A percentile compares a stretch with the other conserved stretches of the same genome.
phyloP scores from a whole-genome alignment of 2,797 vertebrate species.

The Okamejei kenojei region DNA sequence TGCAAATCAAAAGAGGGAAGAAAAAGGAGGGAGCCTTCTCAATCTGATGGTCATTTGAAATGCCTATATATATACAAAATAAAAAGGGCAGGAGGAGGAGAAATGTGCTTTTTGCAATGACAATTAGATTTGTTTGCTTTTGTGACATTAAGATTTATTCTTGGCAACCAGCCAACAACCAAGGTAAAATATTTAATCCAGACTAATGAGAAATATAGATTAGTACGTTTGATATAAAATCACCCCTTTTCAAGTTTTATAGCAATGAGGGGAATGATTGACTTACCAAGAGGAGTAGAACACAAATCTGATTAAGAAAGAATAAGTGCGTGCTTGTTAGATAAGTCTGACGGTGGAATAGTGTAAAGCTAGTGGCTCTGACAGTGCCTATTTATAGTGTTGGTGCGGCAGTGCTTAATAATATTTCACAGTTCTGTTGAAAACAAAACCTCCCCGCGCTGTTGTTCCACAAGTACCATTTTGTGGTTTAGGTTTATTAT shows the following conservation, averaged over 20 bases:
- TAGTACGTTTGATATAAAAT: slow-evolving; percentile 45
- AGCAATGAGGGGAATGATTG: slow-evolving; percentile 48
- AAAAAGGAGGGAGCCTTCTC: slow-evolving; percentile 45
- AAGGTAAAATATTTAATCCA: slow-evolving; percentile 48
- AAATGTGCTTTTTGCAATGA: slow-evolving; percentile 47
- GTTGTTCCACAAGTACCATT: background rate
- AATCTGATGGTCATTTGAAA: background rate
- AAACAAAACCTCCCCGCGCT: background rate
- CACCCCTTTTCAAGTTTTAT: slow-evolving; percentile 39
- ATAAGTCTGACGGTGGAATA: background rate
- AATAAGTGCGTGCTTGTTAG: background rate
- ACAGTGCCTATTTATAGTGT: background rate
- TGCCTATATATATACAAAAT: slow-evolving; percentile 20
- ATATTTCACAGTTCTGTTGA: slow-evolving; percentile 13
- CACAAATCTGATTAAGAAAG: slow-evolving; percentile 6
- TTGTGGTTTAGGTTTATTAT: too few species aligned
- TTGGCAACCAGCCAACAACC: slow-evolving; percentile 46
- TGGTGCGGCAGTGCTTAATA: background rate
- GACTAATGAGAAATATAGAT: slow-evolving; percentile 45
- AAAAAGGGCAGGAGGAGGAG: slow-evolving; percentile 41
- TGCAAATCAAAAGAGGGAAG: slow-evolving; percentile 41
- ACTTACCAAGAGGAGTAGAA: slow-evolving; percentile 39
- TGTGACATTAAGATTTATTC: slow-evolving; percentile 49
- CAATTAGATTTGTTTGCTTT: slow-evolving; percentile 50
- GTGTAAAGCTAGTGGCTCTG: background rate